These are phyloP conservation scores for Podarcis cretensis DNA, from an alignment of 2,113 vertebrate genomes.

Conservation along the genomic window DNA sequence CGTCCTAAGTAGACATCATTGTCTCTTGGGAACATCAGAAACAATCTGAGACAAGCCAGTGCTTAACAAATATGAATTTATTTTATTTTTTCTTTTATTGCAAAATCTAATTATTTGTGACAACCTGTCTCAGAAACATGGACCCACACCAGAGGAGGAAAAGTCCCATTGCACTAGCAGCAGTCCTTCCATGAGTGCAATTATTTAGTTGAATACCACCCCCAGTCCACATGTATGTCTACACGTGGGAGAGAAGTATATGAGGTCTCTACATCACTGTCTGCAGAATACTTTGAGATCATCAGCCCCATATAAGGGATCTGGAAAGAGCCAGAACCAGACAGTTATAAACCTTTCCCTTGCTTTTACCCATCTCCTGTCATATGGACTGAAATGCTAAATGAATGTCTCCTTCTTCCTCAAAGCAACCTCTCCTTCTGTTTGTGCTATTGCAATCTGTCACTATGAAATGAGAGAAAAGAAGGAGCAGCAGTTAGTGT, in stretches of 20 bases:
- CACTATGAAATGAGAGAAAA: not conserved
- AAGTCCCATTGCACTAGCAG: too few species aligned
- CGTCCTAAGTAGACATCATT: not conserved
- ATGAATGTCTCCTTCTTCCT: not conserved
- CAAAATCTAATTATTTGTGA: too few species aligned
- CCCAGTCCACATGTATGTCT: not conserved
- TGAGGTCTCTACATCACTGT: not conserved
- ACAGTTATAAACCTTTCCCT: not conserved
- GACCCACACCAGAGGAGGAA: too few species aligned
- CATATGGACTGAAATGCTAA: not conserved
- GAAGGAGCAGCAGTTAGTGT: not conserved
- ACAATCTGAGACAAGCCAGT: not conserved
- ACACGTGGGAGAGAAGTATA: not conserved
- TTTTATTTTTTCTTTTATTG: not conserved
- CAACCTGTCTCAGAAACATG: not conserved
- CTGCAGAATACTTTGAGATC: not conserved
- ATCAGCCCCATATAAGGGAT: not conserved
- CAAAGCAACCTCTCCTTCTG: not conserved
- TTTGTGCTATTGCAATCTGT: slow-evolving; percentile 22
- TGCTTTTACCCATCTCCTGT: not conserved
- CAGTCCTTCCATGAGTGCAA: too few species aligned
- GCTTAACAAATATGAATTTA: not conserved
- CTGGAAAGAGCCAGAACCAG: not conserved
- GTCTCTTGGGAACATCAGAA: not conserved
- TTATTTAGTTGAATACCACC: too few species aligned